Base-by-base conservation (phyloP, 2,888 invertebrate species). In the Acanthosepion esculentum region DNA sequence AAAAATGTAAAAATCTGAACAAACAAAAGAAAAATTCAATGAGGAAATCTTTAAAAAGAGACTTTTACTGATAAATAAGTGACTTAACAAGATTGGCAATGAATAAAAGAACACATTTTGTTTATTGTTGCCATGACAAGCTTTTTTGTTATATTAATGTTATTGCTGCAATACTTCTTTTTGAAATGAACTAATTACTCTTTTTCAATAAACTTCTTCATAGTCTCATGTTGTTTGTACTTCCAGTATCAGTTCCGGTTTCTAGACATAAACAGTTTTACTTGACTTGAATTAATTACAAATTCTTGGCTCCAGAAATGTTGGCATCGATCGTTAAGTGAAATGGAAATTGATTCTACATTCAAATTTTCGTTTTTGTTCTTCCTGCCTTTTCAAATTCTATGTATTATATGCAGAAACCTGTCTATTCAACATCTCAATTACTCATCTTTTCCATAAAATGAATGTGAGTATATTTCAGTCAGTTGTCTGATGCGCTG, bases 141-240 rank as follows among this genome's bases (percentile, higher is more conserved):
- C 78, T 78, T 78, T 78, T 78, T 78, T 78, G 78, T 78, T 78
- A n/a, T 78, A 78, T 78, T 78, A 78, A 15, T 33, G n/a, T 78
- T 78, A 78, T 78, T 33, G n/a, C n/a, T n/a, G n/a, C n/a, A 78
- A 78, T n/a, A 78, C 78, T 78, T 78, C 78, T 78, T 78, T n/a
- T 78, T 78, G n/a, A 78, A 78, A 78, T 78, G 78, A 78, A 78
- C 78, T 78, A 78, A 78, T 78, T 78, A 78, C 78, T 78, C 78
- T 78, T n/a, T 78, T n/a, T 78, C 78, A 78, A 78, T 78, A n/a
- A 78, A 78, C 78, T 78, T 78, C 78, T 78, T 78, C 78, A 78
- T n/a, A n/a, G n/a, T 78, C n/a, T 78, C n/a, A n/a, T 78, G n/a
- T n/a, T 78, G 78, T 78, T 78, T 78, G n/a, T n/a, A 78, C n/a